Conservation (phyloP, 2,888 invertebrate species). For the Poecilobothrus nobilitatus region DNA sequence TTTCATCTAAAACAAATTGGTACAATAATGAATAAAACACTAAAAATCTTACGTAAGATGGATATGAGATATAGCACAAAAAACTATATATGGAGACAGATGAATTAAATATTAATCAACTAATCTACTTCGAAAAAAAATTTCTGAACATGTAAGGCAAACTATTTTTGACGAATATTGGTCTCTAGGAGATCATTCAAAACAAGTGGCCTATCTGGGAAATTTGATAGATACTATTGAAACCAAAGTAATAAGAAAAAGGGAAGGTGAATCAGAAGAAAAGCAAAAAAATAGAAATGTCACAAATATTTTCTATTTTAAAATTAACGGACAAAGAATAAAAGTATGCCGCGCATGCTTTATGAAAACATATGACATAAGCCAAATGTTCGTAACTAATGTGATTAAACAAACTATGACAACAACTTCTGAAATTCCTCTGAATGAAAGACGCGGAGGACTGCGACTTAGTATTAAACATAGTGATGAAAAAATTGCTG, state of each 20-base stretch:
- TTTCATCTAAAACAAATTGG: too few species aligned
- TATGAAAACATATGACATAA: slow-evolving; percentile 5
- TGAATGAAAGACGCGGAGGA: background rate
- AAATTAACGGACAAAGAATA: background rate
- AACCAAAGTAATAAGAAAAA: slow-evolving; percentile 5
- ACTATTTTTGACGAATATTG: background rate
- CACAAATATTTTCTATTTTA: background rate
- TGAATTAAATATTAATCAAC: too few species aligned
- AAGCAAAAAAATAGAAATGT: background rate
- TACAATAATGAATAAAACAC: too few species aligned
- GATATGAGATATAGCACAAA: too few species aligned
- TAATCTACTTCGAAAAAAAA: too few species aligned
- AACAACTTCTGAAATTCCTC: background rate
- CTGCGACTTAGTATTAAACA: background rate
- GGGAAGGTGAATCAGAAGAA: background rate
- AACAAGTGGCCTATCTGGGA: background rate
- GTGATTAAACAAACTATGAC: background rate
- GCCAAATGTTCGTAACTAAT: slow-evolving; percentile 7
- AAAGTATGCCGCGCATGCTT: background rate
- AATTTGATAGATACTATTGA: background rate
- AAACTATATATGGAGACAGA: too few species aligned
- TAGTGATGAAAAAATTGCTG: background rate
- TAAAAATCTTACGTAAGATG: too few species aligned
- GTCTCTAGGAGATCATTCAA: background rate
- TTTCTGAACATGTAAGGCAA: slow-evolving; percentile 1